Base-by-base conservation (phyloP, 2,797 vertebrate genomes). In the Hafferia zeledoni region DNA sequence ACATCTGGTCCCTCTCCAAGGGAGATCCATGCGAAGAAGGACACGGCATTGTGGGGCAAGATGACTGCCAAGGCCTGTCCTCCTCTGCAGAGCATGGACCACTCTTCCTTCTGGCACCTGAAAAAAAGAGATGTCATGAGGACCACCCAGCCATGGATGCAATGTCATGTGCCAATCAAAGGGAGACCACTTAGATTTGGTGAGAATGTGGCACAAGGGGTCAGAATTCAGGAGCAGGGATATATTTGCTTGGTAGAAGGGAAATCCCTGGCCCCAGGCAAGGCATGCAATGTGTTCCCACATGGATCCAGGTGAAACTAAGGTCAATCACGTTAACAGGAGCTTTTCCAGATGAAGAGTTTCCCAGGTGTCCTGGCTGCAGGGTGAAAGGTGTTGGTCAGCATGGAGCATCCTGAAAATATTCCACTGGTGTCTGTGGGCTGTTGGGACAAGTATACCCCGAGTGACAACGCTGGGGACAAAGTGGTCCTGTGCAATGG, bases 21-120 rank as follows among this genome's bases (percentile, higher is more conserved):
- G 49, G 52, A 82, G 13, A 46, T 69, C 44, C 22, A 9, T 15
- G 39, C 41, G 52, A 46, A 85, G 53, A 59, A 87, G 72, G 47
- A 39, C 1, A 3, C 3, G 14, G 68, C 0, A 0, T 2, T 35
- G 56, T 22, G 31, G 30, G 72, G 43, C 50, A 52, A 43, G 39
- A 18, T 43, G 65, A 46, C 61, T 10, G 56, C 17, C 56, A 28
- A 25, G 56, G 39, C n/a, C 13, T 69, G n/a, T 8, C 6, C 15
- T 90, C 10, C 64, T 44, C 49, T 47, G 49, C 39, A 69, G 43
- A 69, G 49, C 7, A 1, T 0, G 39, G 57, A 44, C 7, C 50
- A 17, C 37, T 46, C 33, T 25, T 77, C 30, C 64, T 61, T 39
- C 59, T 86, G 85, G 33, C 37, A 41, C 82, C n/a, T 56, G 67